Base-by-base conservation (phyloP, 2,113 vertebrate genomes). In the Corythornis cristatus region DNA sequence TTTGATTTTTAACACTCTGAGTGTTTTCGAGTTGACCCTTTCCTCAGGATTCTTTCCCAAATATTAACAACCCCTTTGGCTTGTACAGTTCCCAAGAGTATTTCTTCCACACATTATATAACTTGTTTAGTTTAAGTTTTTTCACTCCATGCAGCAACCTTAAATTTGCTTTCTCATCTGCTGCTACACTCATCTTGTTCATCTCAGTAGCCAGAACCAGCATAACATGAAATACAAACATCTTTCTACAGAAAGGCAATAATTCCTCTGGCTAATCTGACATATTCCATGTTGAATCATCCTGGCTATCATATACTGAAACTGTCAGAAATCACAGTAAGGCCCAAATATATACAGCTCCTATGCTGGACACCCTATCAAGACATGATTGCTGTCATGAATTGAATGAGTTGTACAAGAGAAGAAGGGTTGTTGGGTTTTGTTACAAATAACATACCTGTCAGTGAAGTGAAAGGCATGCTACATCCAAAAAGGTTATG, bases 381-480 rank as follows among this genome's bases (percentile, higher is more conserved):
- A 87, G 43, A 43, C 74, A 94, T 71, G 84, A 94, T 94, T 95
- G 91, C 75, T 94, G 87, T 96, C 51, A 48, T 83, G 51, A 83
- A 33, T 84, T 76, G 67, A 33, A 73, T 80, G 71, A 92, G 56
- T 83, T 91, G 54, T 51, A 92, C 67, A 88, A 83, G 80, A 85
- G 25, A 82, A 31, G 40, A 89, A 83, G 40, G 31, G 18, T 51
- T 90, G 40, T 64, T 77, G 75, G n/a, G 29, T 77, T 96, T 87
- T 92, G 71, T 95, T 87, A 73, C 82, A 93, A 95, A 95, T 92
- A 93, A 62, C 77, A 74, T 46, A 86, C 71, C 78, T 92, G 91
- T 91, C 94, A 96, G 51, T 60, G 45, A 91, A 90, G 58, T 85
- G 66, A 94, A 96, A 93, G 56, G 22, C 67, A 89, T 83, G 78